Conservation (phyloP, 2,888 invertebrate genomes). For the Timema cristinae region DNA sequence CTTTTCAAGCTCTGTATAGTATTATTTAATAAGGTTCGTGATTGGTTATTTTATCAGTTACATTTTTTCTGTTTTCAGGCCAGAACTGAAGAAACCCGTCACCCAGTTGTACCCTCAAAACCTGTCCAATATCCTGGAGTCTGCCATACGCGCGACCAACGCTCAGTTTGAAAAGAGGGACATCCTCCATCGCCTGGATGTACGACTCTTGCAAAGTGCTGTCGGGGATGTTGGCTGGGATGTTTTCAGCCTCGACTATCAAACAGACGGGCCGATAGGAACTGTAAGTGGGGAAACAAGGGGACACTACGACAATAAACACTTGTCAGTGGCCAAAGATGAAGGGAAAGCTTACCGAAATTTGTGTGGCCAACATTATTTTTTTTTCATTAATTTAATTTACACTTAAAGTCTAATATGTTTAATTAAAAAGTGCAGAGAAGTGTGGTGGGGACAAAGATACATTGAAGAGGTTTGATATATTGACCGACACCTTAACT, state of each 20-base stretch:
- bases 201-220: slow-evolving; percentile 61
- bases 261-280: slow-evolving; percentile 83
- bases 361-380: neutral
- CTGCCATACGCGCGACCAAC: slow-evolving; percentile 85
- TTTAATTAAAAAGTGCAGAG: too few species aligned
- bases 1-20: too few species aligned
- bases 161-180: slow-evolving; percentile 92
- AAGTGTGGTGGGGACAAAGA: too few species aligned
- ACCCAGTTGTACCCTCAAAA: slow-evolving; percentile 83
- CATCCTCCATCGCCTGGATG: slow-evolving; percentile 82
- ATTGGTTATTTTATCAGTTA: too few species aligned
- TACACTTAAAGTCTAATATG: too few species aligned
- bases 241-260: slow-evolving; percentile 82
- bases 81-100: slow-evolving; percentile 84
- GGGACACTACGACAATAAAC: too few species aligned
- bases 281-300: slow-evolving; percentile 53
- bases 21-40: too few species aligned
- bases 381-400: neutral
- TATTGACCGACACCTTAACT: too few species aligned
- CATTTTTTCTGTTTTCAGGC: slow-evolving; percentile 49
- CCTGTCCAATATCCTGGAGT: slow-evolving; percentile 77
- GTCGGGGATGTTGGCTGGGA: slow-evolving; percentile 85
- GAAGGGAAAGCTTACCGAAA: neutral
- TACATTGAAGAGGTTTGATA: too few species aligned
- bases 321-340: too few species aligned